A percentile compares a stretch with the other conserved stretches of the same genome.
Conservation (phyloP, 2,113 vertebrate species). For the Lates calcarifer region DNA sequence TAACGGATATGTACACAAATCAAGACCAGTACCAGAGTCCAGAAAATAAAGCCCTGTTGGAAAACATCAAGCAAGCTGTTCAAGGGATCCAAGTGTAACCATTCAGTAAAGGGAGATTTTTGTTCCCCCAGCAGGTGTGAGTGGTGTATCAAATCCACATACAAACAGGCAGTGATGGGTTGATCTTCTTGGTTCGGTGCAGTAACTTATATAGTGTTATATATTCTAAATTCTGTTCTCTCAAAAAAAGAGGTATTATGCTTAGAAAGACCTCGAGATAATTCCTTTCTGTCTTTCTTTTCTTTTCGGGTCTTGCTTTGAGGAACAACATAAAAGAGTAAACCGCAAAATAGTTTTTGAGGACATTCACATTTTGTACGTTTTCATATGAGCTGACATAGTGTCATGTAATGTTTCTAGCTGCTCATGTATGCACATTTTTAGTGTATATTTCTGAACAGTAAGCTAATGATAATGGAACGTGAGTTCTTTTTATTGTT, state of each 20-base stretch:
- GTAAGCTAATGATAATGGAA: slow-evolving; percentile 91
- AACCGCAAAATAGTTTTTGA: slow-evolving; percentile 95
- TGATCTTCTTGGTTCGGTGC: slow-evolving; percentile 90
- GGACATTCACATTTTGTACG: slow-evolving; percentile 99
- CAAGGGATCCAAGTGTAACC: slow-evolving; percentile 99
- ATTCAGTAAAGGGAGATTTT: slow-evolving; percentile 81
- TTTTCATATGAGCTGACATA: slow-evolving; percentile 99
- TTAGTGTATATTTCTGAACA: slow-evolving; percentile 98
- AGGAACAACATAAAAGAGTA: slow-evolving; percentile 90
- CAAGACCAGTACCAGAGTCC: slow-evolving; percentile 99
- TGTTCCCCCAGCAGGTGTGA: slow-evolving; percentile 40
- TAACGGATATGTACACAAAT: slow-evolving; percentile 99
- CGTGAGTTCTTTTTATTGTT: slow-evolving; percentile 94
- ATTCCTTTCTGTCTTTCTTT: slow-evolving; percentile 76
- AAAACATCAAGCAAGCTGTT: slow-evolving; percentile 99
- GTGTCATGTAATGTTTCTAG: slow-evolving; percentile 98
- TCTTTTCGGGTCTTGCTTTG: slow-evolving; percentile 92
- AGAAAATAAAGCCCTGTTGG: slow-evolving; percentile 99
- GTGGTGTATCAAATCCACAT: slow-evolving; percentile 46
- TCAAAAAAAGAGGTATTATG: slow-evolving; percentile 89
- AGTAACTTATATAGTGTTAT: slow-evolving; percentile 93
- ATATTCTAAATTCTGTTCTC: slow-evolving; percentile 91
- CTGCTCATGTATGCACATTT: slow-evolving; percentile 98
- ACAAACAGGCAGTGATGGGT: slow-evolving; percentile 76
- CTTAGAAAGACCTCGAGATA: slow-evolving; percentile 90